phyloP scores from a whole-genome alignment of 2,888 invertebrate genomes.

The Thymelicus sylvestris region DNA sequence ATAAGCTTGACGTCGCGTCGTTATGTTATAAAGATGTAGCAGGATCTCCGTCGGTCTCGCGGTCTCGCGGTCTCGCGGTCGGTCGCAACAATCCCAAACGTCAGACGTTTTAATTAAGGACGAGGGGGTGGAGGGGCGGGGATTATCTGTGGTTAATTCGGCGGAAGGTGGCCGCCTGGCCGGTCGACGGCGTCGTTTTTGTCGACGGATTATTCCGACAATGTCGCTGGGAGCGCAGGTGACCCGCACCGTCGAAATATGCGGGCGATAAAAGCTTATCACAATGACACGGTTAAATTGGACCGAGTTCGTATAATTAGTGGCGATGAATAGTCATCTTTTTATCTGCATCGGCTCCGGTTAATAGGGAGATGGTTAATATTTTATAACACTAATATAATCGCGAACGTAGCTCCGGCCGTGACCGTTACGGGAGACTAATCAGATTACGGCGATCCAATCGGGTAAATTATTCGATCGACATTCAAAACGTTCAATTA shows the following conservation, averaged over 20 bases:
- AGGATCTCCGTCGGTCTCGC: not conserved
- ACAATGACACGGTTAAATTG: conserved; percentile 18
- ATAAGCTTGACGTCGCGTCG: conserved; percentile 4
- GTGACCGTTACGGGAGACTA: not conserved
- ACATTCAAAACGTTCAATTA: conserved; percentile 13
- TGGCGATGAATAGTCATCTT: conserved; percentile 9
- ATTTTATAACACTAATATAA: not conserved
- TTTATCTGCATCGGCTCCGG: not conserved
- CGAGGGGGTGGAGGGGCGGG: conserved; percentile 42
- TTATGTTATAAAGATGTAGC: not conserved
- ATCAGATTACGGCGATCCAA: not conserved
- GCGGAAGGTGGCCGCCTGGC: conserved; percentile 49
- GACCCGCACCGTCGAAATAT: conserved; percentile 18
- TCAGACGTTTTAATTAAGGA: conserved; percentile 63
- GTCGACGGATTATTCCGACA: conserved; percentile 35
- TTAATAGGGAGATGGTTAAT: conserved; percentile 1
- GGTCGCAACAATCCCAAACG: conserved; percentile 42
- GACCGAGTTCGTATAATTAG: conserved; percentile 18
- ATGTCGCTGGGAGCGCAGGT: conserved; percentile 34
- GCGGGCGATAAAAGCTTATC: conserved; percentile 29
- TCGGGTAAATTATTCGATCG: conserved; percentile 6
- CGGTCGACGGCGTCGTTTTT: conserved; percentile 47
- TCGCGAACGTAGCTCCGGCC: not conserved
- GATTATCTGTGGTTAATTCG: conserved; percentile 58
- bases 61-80: conserved; percentile 29